Base-by-base conservation (phyloP, 1,140 invertebrate species). In the Achatina immaculata region DNA sequence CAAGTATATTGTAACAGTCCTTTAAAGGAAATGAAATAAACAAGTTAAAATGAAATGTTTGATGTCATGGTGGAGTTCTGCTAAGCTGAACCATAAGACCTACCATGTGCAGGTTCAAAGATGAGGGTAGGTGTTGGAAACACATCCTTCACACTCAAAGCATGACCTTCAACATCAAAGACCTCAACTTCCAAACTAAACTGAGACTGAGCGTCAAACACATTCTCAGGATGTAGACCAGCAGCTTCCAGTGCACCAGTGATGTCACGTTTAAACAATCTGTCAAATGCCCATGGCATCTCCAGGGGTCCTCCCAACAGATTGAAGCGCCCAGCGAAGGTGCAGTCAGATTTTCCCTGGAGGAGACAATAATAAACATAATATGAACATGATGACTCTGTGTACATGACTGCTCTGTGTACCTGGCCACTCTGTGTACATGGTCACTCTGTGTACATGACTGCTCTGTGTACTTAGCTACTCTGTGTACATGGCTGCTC, bases 241-340 rank as follows among this genome's bases (percentile, higher is more conserved):
- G 77, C 43, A 7, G 36, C 24, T 43, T 9, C 11, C 40, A 82
- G 34, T 21, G 81, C 81, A 21, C 76, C 65, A 6, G 81, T 85
- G 55, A 83, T 75, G 36, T 85, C 82, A 62, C 79, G 81, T 34
- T 81, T 78, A 79, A 78, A 85, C 21, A 82, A 75, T 36, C 81
- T 31, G 69, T 82, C 81, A 62, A 83, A 85, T 34, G 68, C 45
- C 80, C 81, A 83, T 3, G 84, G 82, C 84, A 85, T 85, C 48
- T 85, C 83, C 36, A 65, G 31, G 21, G 74, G 69, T 38, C 83
- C 83, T n/a, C 83, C 83, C 76, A 85, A 72, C 1, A 85, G 58
- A 43, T 78, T 62, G 73, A 85, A 85, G 7, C 73, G 66, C 2
- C 83, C 83, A 55, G 82, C 83, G 28, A 73, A 79, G 28, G 34